Percentiles rank a stretch among this genome's conserved stretches.
Conservation (phyloP, 2,797 vertebrate genomes). For the Dipus sagitta region DNA sequence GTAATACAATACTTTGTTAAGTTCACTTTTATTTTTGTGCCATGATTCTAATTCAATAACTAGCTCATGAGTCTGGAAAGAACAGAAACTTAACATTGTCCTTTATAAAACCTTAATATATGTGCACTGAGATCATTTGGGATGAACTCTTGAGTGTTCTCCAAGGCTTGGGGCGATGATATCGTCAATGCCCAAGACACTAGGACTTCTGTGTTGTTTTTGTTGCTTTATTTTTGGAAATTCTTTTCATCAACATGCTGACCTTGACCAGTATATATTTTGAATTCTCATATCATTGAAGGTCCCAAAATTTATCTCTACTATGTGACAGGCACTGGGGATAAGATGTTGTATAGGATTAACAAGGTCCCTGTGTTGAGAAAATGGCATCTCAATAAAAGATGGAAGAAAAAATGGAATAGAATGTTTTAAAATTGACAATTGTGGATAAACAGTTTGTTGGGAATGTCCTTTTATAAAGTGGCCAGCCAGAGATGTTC, state of each 20-base stretch:
- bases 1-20: not conserved
- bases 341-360: slow-evolving; percentile 24
- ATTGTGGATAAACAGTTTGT: not conserved
- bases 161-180: not conserved
- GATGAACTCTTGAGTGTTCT: slow-evolving; percentile 1
- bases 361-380: slow-evolving; percentile 27
- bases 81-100: slow-evolving; percentile 15
- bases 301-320: not conserved
- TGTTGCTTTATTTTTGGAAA: not conserved
- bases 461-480: not conserved
- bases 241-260: slow-evolving; percentile 2
- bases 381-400: slow-evolving; percentile 27
- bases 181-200: not conserved
- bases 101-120: slow-evolving; percentile 37
- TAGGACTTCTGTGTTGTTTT: not conserved
- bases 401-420: slow-evolving; percentile 29
- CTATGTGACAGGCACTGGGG: not conserved
- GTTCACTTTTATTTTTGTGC: slow-evolving; percentile 49
- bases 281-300: slow-evolving; percentile 15
- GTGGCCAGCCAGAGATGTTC: not conserved
- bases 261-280: not conserved
- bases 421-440: slow-evolving; percentile 17
- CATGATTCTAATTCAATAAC: slow-evolving; percentile 53
- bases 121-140: not conserved
- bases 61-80: not conserved